Evolutionary conservation across 2,113 vertebrate genomes (phyloP), one percentile per base, ranked within the genome.

Genomic region (Nycticryphes semicollaris): DNA sequence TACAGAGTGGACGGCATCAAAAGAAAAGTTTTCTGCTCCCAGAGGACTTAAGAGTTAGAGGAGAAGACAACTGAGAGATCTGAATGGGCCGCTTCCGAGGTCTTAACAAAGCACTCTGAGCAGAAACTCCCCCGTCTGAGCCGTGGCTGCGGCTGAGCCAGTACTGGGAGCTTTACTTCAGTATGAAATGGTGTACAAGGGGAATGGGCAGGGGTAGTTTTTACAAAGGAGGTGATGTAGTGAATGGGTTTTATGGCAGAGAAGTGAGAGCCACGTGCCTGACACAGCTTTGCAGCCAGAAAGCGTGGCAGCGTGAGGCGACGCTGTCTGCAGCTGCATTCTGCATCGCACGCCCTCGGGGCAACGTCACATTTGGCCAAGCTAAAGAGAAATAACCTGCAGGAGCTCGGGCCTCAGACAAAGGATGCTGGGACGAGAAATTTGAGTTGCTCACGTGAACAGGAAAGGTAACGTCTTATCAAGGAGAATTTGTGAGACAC

Each of bases 261-360:
- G 64, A 51, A 27, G 37, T 81, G 56, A n/a, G 56, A 87, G 51
- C 60, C 43, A 63, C 62, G 37, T 6, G n/a, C 66, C n/a, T n/a
- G n/a, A n/a, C n/a, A n/a, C n/a, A n/a, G n/a, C n/a, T n/a, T n/a
- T n/a, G n/a, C n/a, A n/a, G n/a, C n/a, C n/a, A n/a, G 89, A 27
- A 31, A 66, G 41, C 63, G 72, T 41, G 50, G 69, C 25, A 85
- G 66, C 27, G 30, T 6, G 60, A 41, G 45, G 77, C 88, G 90
- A 86, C 69, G 35, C 20, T 43, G 73, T 45, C 84, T 91, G 68
- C 87, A 94, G 68, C 84, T 96, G 89, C 87, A 57, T 62, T 77
- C 72, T 66, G 53, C 33, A 48, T 79, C n/a, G 57, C 70, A n/a
- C 0, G 0, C 30, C 75, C 59, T 48, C 9, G 1, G n/a, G 69